Evolutionary conservation across 2,113 vertebrate species (phyloP).

Genomic region (Rhadina sibilatrix): DNA sequence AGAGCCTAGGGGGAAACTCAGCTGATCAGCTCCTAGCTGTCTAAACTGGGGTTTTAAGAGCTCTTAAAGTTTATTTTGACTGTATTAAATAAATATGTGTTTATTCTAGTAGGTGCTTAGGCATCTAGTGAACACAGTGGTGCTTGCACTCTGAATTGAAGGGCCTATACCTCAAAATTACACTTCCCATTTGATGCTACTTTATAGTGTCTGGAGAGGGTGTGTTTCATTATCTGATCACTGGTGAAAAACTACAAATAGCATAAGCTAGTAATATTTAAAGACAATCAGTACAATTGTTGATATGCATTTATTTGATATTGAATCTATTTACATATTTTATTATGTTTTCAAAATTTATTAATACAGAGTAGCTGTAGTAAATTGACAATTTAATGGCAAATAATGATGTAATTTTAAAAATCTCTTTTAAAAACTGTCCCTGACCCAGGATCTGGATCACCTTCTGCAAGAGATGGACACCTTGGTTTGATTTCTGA

Average conservation of each 20-base stretch:
- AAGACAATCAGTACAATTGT: neutral
- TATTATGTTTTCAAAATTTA: neutral
- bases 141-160: neutral
- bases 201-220: neutral
- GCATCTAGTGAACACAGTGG: neutral
- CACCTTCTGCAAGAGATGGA: constrained; percentile 56
- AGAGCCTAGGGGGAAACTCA: neutral
- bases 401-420: neutral
- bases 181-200: neutral
- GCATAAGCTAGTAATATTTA: neutral
- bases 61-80: neutral
- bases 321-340: neutral
- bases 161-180: neutral
- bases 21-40: neutral
- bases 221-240: neutral
- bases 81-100: neutral
- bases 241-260: neutral
- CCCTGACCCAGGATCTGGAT: constrained; percentile 32
- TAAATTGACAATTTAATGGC: neutral
- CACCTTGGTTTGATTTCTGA: constrained; percentile 68
- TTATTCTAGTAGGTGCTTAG: neutral
- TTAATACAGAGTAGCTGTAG: neutral
- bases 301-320: neutral
- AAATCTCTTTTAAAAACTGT: constrained; percentile 46
- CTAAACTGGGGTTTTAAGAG: neutral